Conservation (phyloP, 2,113 vertebrate species). For the Odontesthes bonariensis region DNA sequence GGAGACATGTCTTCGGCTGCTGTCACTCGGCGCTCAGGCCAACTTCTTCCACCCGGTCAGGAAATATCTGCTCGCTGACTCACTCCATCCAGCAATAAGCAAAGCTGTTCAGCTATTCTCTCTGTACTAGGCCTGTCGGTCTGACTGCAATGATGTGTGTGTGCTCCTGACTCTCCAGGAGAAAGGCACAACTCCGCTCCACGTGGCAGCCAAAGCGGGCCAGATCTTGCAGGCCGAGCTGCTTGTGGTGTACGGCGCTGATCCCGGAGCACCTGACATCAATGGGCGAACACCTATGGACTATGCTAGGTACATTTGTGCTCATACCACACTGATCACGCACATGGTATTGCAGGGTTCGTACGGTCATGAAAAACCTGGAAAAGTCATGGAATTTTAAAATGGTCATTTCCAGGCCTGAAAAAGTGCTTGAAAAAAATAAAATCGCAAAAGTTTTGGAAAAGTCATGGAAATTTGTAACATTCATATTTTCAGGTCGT, state of each 20-base stretch:
- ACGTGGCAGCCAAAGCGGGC: slow-evolving; percentile 96
- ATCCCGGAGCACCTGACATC: slow-evolving; percentile 94
- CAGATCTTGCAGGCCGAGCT: slow-evolving; percentile 96
- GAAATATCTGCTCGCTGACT: slow-evolving; percentile 19
- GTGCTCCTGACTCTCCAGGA: slow-evolving; percentile 78
- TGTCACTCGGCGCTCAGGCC: slow-evolving; percentile 96
- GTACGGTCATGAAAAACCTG: no score
- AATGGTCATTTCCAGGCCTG: no score
- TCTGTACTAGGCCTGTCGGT: not conserved
- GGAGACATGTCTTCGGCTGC: slow-evolving; percentile 96
- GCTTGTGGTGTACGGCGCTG: slow-evolving; percentile 94
- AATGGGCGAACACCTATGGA: slow-evolving; percentile 96
- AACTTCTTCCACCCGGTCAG: slow-evolving; percentile 98
- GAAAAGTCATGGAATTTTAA: no score
- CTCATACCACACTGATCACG: not conserved
- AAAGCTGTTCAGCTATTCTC: slow-evolving; percentile 1
- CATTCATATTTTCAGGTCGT: no score
- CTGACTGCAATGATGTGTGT: slow-evolving; percentile 39
- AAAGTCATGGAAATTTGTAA: no score
- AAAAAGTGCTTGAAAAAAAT: no score
- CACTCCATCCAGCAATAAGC: slow-evolving; percentile 3
- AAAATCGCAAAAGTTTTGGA: no score
- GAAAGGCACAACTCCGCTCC: slow-evolving; percentile 96
- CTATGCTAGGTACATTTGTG: slow-evolving; percentile 90
- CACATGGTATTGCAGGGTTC: no score